A percentile compares a stretch with the other conserved stretches of the same genome.
Conservation (phyloP, 2,888 invertebrate genomes). For the Rhogogaster chlorosoma region DNA sequence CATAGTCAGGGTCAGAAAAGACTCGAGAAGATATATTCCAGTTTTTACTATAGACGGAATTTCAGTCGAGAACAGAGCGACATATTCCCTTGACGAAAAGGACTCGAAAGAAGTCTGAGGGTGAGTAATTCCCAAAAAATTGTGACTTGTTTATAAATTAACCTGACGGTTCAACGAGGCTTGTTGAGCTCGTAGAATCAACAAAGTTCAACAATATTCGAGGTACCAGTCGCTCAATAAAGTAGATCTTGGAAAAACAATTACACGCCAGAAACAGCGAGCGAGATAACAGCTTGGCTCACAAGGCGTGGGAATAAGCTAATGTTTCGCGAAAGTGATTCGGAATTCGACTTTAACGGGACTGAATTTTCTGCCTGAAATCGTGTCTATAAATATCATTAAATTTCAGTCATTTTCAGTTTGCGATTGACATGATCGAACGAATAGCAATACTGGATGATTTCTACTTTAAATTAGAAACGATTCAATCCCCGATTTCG, state of each 20-base stretch:
- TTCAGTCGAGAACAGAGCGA: neutral
- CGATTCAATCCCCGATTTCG: neutral
- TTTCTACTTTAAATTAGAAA: neutral
- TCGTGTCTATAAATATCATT: neutral
- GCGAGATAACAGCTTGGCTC: neutral
- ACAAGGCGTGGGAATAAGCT: neutral
- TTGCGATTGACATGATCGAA: neutral
- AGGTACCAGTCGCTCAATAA: neutral
- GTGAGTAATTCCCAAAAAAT: neutral
- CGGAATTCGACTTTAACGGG: neutral
- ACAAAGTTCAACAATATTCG: constrained; percentile 2
- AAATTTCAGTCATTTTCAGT: neutral
- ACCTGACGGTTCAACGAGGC: neutral
- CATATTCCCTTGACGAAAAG: neutral
- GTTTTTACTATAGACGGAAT: neutral
- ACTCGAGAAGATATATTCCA: neutral
- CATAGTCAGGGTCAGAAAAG: neutral
- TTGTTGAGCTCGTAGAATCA: neutral
- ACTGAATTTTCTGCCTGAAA: too few relatives aligned
- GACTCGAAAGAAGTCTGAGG: neutral
- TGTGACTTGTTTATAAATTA: constrained; percentile 22
- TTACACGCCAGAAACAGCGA: neutral
- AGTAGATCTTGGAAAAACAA: neutral
- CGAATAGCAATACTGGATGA: neutral
- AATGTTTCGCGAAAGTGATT: constrained; percentile 2